Base-by-base conservation (phyloP, 64 coral and sea anemone species). In the Acropora yongei region DNA sequence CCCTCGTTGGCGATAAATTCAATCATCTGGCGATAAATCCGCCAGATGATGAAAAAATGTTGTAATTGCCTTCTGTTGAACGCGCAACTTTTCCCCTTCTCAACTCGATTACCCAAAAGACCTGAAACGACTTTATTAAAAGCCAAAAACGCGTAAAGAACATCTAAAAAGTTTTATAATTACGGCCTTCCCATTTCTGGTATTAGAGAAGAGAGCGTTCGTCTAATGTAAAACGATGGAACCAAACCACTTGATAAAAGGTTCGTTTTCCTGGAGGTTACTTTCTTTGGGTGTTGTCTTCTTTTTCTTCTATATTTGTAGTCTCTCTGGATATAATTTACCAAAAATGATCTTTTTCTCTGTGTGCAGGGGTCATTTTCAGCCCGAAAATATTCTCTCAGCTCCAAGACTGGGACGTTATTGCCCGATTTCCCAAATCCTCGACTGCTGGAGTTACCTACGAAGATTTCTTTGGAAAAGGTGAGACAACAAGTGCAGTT, bases 381-480 rank as follows among this genome's bases (percentile, higher is more conserved):
- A 51, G 58, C 91, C 41, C 90, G 97, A 11, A 98, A 98, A 91
- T 98, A 98, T 49, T 98, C 97, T 20, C 97, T 95, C 43, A 98
- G 97, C 78, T 95, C 97, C 66, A 95, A 95, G 47, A 98, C 97
- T 78, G 97, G 97, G 49, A 98, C 97, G 18, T 87, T 98, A 44
- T 86, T 98, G 57, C 97, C 97, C 6, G 97, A 98, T 74, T 98
- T 98, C 48, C 97, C 97, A 44, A 98, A 98, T 44, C 94, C 97
- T 9, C 79, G 81, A 40, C 83, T 98, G 11, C 76, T 98, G 82
- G 94, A 98, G 44, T 84, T 98, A 67, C 97, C 97, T 4, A 61
- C 87, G 16, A 81, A 88, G 3, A 80, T 88, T 39, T 95, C 94
- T 9, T 48, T 90, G 48, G 97, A 98, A 44, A 98, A 96, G 91